Evolutionary conservation across 1,140 invertebrate species (phyloP), one percentile per base, ranked within the genome.

Genomic region (Diorhabda sublineata): DNA sequence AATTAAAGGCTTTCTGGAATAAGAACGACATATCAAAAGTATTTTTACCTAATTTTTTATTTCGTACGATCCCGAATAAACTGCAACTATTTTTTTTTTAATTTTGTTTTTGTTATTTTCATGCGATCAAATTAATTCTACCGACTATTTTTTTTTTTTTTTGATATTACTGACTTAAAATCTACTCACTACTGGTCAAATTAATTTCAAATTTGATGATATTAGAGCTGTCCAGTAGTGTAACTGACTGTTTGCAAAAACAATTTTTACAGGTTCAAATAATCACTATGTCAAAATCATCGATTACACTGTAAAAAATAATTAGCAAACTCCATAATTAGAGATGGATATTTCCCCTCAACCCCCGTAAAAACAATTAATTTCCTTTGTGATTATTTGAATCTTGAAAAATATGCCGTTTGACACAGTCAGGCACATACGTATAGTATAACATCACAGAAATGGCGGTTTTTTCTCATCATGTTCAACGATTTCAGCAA

Each of bases 381-480:
- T 58, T 58, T 8, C 44, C 7, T 6, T 43, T 2, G 11, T 44
- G 65, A 68, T 63, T 68, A 68, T 57, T 58, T 62, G 61, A 62
- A 68, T 62, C 67, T 61, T 45, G 57, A 11, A 56, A 68, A 68
- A 62, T 62, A 68, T 63, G 60, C 64, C 70, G 63, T 73, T 76
- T 52, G 71, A 69, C 75, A 79, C 77, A 78, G 77, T 70, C 78
- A 80, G 79, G 79, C 76, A 84, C 85, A 86, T 78, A 92, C 90
- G 79, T 91, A 88, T 72, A 94, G 84, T 74, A 90, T 86, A 66
- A 91, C 89, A 82, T 94, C 92, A 82, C 90, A 94, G 81, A 93
- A 91, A 75, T 91, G 88, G 64, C 85, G 85, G 76, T 90, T 91
- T 80, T 91, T 90, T 63, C 90, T 83, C 85, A 94, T 88, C 82